Conservation (phyloP, 2,888 invertebrate species). For the Anticlea derivata region DNA sequence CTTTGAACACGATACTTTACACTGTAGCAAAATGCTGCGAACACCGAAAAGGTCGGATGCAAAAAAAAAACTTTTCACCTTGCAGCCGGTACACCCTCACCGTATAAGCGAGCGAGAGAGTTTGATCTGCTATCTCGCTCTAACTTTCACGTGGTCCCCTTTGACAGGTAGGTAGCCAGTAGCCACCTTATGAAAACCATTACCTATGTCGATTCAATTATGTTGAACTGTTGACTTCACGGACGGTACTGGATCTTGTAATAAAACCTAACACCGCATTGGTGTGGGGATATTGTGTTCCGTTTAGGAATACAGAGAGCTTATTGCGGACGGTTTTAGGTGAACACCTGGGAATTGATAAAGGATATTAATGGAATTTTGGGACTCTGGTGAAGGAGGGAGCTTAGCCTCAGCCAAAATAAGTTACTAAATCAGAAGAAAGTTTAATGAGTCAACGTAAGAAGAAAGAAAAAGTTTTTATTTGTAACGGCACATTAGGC, state of each 20-base stretch:
- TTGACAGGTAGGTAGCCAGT: constrained; percentile 4
- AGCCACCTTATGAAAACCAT: constrained; percentile 43
- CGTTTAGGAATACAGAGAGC: constrained; percentile 11
- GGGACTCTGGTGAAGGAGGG: background rate
- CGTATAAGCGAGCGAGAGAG: constrained; percentile 4
- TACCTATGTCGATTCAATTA: constrained; percentile 66
- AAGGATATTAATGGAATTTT: constrained; percentile 16
- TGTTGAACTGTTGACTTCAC: constrained; percentile 67
- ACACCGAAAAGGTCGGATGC: constrained; percentile 2
- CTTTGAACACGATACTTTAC: too few species aligned
- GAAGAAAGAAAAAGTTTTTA: too few species aligned
- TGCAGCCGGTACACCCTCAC: background rate
- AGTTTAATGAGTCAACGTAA: too few species aligned
- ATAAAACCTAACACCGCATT: constrained; percentile 12
- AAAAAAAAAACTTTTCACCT: too few species aligned
- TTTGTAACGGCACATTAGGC: too few species aligned
- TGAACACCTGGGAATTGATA: constrained; percentile 7
- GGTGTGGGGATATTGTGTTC: constrained; percentile 13
- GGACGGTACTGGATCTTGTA: constrained; percentile 21
- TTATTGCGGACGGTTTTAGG: constrained; percentile 14
- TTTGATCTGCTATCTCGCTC: background rate
- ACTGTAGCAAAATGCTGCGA: background rate
- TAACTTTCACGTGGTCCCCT: background rate
- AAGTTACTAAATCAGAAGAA: too few species aligned
- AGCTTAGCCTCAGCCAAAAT: background rate